Conservation (phyloP, 2,113 vertebrate species). For the Lophius piscatorius region DNA sequence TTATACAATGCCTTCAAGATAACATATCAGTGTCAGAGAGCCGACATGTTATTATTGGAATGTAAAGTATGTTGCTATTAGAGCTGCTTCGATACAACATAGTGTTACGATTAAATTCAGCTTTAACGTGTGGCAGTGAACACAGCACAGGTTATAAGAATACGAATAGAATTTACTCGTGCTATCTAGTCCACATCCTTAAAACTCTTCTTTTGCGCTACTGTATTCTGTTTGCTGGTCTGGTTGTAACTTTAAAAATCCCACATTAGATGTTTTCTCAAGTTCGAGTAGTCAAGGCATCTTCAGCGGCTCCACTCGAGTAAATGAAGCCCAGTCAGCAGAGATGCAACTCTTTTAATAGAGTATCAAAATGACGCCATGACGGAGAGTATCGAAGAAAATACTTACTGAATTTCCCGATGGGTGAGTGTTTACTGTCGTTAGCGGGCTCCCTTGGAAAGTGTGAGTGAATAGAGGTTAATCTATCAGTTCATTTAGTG, state of each 20-base stretch:
- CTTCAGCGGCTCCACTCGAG: background rate
- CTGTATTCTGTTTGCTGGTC: too few relatives aligned
- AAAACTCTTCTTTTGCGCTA: too few relatives aligned
- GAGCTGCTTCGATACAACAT: too few relatives aligned
- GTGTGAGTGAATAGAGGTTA: background rate
- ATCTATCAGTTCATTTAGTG: slow-evolving; percentile 13
- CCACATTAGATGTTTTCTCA: background rate
- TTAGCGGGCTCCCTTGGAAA: background rate
- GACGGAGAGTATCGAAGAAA: background rate
- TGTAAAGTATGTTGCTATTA: too few relatives aligned
- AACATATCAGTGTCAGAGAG: too few relatives aligned
- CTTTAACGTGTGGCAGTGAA: too few relatives aligned
- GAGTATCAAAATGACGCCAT: background rate
- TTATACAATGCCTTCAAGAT: background rate
- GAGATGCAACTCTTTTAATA: background rate
- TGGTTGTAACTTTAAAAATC: background rate
- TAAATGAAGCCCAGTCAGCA: too few relatives aligned
- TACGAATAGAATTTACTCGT: too few relatives aligned
- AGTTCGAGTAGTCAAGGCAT: background rate
- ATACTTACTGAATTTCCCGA: slow-evolving; percentile 40
- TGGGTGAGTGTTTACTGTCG: background rate
- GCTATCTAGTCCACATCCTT: too few relatives aligned
- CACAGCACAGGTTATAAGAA: too few relatives aligned
- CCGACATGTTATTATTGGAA: too few relatives aligned
- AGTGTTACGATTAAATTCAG: too few relatives aligned